Base-by-base conservation (phyloP, 2,797 vertebrate genomes). In the Chelmon rostratus region DNA sequence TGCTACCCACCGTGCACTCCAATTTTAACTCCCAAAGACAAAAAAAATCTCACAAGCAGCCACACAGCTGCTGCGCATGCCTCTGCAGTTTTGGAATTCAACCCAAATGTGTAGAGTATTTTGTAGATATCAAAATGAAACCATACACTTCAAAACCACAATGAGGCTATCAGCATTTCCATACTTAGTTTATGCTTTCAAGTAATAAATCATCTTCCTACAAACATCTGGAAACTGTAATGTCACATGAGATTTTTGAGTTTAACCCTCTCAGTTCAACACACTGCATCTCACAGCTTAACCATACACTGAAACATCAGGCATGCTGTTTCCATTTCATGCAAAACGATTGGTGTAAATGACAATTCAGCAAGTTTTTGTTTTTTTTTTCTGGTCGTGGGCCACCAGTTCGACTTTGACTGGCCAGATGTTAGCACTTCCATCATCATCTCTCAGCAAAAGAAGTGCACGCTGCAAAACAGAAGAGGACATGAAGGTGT, bases 401-500 rank as follows among this genome's bases (percentile, higher is more conserved):
- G 6, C 1, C 25, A 33, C 3, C 12, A 4, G 9, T 76, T 68
- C 68, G 8, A 40, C 12, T 52, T 46, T 58, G 40, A 23, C 19
- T 31, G 11, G 3, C 11, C 54, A 54, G 11, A 52, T 79, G 18
- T 11, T 52, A 23, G 11, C 23, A 28, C 38, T 59, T 82, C 57
- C 23, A 58, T 70, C 38, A 6, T 40, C 23, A 13, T 25, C 8
- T 46, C 7, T 73, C 1, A 69, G 76, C 68, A n/a, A 79, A 85
- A 63, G 2, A 31, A 28, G 3, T 78, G 68, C 71, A 63, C 0
- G 1, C 6, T 70, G 78, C 83, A 85, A 31, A 79, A 42, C 19
- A 46, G 8, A 78, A 61, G 57, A 65, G 28, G n/a, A 31, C 56
- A 56, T 19, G 67, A 86, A 93, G 89, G 88, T 92, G 91, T 88